phyloP scores from a whole-genome alignment of 2,797 vertebrate species.

The Gymnocypris eckloni region DNA sequence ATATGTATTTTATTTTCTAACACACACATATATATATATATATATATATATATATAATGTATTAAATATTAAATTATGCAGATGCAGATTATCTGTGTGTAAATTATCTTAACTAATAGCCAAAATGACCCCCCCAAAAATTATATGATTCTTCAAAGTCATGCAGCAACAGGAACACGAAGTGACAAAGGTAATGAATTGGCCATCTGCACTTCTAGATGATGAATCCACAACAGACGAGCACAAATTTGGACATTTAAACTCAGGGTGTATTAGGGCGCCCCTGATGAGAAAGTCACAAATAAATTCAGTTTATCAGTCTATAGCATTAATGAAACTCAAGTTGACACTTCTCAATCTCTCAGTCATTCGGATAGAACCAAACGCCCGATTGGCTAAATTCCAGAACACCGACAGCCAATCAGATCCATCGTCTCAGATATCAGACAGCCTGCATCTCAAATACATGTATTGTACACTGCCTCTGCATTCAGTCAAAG shows the following conservation, averaged over 20 bases:
- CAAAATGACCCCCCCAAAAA: neutral
- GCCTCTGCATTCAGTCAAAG: neutral
- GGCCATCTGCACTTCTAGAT: neutral
- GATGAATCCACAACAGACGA: neutral
- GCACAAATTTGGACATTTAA: too few species aligned
- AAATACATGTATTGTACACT: neutral
- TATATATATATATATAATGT: too few species aligned
- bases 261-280: neutral
- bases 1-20: too few species aligned
- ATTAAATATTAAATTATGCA: neutral
- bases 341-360: neutral
- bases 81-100: neutral
- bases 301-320: neutral
- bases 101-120: neutral
- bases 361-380: neutral
- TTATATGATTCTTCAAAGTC: neutral
- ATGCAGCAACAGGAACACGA: neutral
- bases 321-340: neutral
- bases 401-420: neutral
- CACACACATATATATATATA: too few species aligned
- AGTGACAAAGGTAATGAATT: neutral
- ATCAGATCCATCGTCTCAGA: neutral
- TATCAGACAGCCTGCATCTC: neutral
- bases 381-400: constrained; percentile 17
- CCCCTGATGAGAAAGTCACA: neutral